Evolutionary conservation across 2,113 vertebrate species (phyloP).

Genomic region (Verasper variegatus): DNA sequence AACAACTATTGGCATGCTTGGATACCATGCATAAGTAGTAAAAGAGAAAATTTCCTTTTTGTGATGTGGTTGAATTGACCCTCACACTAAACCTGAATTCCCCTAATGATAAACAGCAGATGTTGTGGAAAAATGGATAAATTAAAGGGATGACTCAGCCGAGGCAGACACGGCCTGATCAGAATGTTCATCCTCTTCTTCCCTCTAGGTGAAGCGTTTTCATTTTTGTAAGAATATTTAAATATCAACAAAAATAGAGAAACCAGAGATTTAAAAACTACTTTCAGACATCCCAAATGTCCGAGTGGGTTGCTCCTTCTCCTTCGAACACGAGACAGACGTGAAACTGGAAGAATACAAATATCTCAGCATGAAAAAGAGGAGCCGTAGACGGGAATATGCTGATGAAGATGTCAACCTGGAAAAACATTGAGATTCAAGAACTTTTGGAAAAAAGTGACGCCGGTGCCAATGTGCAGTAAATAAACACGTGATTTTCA

Average conservation of each 20-base stretch:
- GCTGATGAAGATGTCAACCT: too few relatives aligned
- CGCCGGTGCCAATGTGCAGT: too few relatives aligned
- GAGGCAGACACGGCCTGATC: constrained; percentile 4
- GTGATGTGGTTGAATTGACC: neutral
- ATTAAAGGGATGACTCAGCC: neutral
- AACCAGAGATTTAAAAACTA: too few relatives aligned
- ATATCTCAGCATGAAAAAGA: too few relatives aligned
- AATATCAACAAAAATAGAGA: constrained; percentile 3
- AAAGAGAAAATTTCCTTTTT: neutral
- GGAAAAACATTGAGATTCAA: too few relatives aligned
- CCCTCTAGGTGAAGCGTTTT: neutral
- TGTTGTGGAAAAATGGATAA: neutral
- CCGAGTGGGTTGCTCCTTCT: too few relatives aligned
- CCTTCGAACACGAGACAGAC: too few relatives aligned
- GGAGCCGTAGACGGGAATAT: too few relatives aligned
- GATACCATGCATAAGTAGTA: neutral
- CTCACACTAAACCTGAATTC: neutral
- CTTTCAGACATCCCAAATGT: too few relatives aligned
- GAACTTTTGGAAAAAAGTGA: too few relatives aligned
- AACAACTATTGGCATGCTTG: neutral
- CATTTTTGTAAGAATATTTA: neutral
- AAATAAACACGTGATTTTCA: too few relatives aligned
- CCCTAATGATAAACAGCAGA: neutral
- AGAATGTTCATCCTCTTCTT: constrained; percentile 15
- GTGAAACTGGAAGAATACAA: too few relatives aligned